Percentiles rank a stretch among this genome's conserved stretches.
These are phyloP conservation scores for Cettia cetti DNA, from an alignment of 2,113 vertebrate species.

Conservation along the genomic window DNA sequence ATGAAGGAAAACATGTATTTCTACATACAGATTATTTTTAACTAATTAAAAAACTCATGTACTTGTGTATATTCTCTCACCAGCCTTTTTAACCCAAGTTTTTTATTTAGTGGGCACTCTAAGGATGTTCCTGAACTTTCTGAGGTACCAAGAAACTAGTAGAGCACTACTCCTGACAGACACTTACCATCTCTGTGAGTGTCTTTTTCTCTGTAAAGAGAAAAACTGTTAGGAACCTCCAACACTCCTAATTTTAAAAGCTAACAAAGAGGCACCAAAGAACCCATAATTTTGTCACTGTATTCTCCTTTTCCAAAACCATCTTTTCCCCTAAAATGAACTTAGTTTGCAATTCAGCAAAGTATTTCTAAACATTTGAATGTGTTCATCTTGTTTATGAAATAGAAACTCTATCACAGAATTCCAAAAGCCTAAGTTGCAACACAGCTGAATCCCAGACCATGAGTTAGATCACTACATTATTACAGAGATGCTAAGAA, in stretches of 20 bases:
- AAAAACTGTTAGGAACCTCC: neutral
- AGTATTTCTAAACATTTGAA: conserved; percentile 50
- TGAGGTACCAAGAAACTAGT: neutral
- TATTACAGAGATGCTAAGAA: neutral
- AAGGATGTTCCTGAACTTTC: neutral
- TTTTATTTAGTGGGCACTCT: neutral
- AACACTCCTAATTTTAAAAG: neutral
- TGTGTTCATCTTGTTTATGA: conserved; percentile 6
- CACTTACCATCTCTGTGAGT: neutral
- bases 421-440: conserved; percentile 9
- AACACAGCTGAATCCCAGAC: conserved; percentile 3
- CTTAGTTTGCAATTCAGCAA: conserved; percentile 40
- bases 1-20: neutral
- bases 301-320: conserved; percentile 34
- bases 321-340: conserved; percentile 46
- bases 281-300: neutral
- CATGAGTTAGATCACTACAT: neutral
- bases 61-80: neutral
- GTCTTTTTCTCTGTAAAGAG: neutral
- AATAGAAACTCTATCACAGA: conserved; percentile 11
- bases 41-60: neutral
- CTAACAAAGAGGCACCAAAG: neutral
- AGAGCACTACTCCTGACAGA: neutral
- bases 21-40: neutral
- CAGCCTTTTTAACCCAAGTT: neutral